Conservation (phyloP, 2,113 vertebrate genomes). For the Echinops telfairi region DNA sequence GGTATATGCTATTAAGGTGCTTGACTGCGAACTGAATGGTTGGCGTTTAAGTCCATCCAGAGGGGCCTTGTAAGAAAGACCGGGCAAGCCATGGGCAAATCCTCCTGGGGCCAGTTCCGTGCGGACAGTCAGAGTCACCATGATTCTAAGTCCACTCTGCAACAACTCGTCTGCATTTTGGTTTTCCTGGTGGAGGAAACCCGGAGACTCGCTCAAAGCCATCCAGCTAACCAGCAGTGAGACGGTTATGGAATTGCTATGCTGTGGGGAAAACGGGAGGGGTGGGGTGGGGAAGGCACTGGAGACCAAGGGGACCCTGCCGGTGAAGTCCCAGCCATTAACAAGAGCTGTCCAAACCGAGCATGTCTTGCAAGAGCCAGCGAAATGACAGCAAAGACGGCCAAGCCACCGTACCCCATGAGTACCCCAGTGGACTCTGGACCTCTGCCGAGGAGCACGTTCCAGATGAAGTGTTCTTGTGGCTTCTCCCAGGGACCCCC, state of each 20-base stretch:
- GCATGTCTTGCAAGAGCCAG: background rate
- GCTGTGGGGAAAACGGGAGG: background rate
- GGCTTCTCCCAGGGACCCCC: background rate
- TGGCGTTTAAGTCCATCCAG: background rate
- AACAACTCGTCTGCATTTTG: background rate
- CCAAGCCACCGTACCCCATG: background rate
- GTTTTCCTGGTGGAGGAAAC: background rate
- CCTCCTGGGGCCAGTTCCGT: background rate
- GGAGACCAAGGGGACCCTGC: background rate
- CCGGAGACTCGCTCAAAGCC: background rate
- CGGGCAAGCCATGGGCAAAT: background rate
- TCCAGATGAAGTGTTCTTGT: background rate
- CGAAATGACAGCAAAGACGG: background rate
- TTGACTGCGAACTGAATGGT: background rate
- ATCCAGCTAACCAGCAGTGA: background rate
- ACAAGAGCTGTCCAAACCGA: background rate
- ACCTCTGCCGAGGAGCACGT: too few relatives aligned
- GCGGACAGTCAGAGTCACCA: background rate
- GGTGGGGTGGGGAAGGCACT: background rate
- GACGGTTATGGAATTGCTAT: background rate
- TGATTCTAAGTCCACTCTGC: background rate
- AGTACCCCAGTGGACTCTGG: too few relatives aligned
- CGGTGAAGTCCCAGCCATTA: background rate
- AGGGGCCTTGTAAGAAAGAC: background rate
- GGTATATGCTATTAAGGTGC: background rate